Conservation (phyloP, 2,797 vertebrate genomes). For the Pempheris klunzingeri region DNA sequence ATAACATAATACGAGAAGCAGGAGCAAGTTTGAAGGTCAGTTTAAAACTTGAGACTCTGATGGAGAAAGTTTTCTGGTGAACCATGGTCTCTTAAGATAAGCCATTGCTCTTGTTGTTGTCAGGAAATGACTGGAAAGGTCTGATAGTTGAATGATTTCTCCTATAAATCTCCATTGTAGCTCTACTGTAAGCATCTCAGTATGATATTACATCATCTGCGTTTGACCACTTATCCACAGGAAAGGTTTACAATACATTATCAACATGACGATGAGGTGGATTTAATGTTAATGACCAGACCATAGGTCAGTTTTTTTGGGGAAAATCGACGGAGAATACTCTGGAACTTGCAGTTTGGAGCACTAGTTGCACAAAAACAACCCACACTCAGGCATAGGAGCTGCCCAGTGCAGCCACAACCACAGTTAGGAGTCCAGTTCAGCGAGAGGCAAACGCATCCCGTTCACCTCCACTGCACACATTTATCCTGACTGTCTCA, state of each 20-base stretch:
- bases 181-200: not conserved
- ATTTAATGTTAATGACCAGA: not conserved
- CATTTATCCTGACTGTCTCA: conserved; percentile 61
- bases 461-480: conserved; percentile 56
- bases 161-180: not conserved
- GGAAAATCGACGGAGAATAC: conserved; percentile 13
- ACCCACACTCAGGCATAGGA: conserved; percentile 48
- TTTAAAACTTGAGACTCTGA: too few species aligned
- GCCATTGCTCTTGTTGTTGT: not conserved
- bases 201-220: not conserved
- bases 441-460: conserved; percentile 60
- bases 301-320: conserved; percentile 2
- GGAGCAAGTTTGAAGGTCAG: too few species aligned
- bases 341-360: conserved; percentile 19
- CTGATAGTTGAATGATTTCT: not conserved
- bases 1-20: too few species aligned
- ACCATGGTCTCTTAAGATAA: not conserved
- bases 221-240: conserved; percentile 10
- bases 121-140: conserved; percentile 6
- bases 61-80: not conserved
- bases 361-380: conserved; percentile 45
- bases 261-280: not conserved
- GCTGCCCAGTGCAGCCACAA: conserved; percentile 61
- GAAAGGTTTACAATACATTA: not conserved
- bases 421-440: conserved; percentile 60